These are phyloP conservation scores for Zaprionus kolodkinae DNA, from an alignment of 1,140 invertebrate species.

Conservation along the genomic window DNA sequence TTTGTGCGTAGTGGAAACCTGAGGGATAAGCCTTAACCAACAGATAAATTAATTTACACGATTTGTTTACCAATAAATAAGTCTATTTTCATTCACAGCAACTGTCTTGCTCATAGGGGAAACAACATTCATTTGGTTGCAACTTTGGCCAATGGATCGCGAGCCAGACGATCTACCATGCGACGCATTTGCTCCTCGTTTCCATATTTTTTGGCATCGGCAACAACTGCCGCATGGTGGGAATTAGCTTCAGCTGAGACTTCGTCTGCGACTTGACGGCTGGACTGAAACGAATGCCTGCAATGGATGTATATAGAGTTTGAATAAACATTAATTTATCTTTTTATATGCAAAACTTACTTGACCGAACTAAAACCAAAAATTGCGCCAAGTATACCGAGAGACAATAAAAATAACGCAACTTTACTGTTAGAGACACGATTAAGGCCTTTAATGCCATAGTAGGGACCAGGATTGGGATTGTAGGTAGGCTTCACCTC, in stretches of 20 bases:
- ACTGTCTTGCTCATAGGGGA: background rate
- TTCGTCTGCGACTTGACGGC: constrained; percentile 83
- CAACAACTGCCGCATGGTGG: constrained; percentile 84
- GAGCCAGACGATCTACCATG: constrained; percentile 65
- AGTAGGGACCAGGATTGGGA: constrained; percentile 85
- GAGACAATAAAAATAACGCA: constrained; percentile 85
- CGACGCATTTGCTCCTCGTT: constrained; percentile 85
- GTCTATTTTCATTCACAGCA: constrained; percentile 13
- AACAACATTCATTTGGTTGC: constrained; percentile 42
- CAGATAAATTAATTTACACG: background rate
- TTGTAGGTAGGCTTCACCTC: constrained; percentile 73
- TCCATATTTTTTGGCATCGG: constrained; percentile 85
- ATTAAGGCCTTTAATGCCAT: constrained; percentile 86
- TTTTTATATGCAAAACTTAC: constrained; percentile 75
- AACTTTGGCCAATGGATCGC: constrained; percentile 45
- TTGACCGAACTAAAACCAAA: constrained; percentile 86
- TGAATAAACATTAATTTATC: background rate
- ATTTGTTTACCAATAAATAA: background rate
- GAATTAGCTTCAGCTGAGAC: constrained; percentile 84
- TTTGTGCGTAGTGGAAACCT: background rate
- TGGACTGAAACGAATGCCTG: constrained; percentile 85
- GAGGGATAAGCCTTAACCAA: background rate
- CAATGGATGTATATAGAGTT: background rate
- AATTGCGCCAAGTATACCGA: constrained; percentile 85
- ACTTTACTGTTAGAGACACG: constrained; percentile 86